Conservation (phyloP, 2,113 vertebrate species). For the Uropsilus gracilis region DNA sequence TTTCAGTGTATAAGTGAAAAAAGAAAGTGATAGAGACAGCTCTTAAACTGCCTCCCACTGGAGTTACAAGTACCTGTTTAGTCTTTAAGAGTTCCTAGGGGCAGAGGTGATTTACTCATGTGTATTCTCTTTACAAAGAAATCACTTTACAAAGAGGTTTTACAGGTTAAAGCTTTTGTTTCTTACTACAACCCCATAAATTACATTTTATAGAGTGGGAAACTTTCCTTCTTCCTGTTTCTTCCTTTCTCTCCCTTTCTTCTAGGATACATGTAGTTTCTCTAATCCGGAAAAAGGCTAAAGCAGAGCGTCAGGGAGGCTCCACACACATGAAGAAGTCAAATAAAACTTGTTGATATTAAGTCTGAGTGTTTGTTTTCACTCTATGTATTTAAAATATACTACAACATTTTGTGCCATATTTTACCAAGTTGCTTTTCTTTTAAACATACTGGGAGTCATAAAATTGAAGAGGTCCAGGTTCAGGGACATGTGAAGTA, state of each 20-base stretch:
- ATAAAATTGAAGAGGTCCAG: slow-evolving; percentile 21
- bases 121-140: background rate
- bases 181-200: background rate
- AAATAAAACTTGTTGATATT: slow-evolving; percentile 14
- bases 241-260: background rate
- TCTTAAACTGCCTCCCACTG: background rate
- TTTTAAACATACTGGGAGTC: slow-evolving; percentile 26
- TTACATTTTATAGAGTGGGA: slow-evolving; percentile 39
- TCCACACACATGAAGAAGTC: background rate
- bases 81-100: background rate
- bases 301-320: background rate
- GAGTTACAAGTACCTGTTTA: background rate
- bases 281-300: background rate
- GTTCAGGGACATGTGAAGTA: slow-evolving; percentile 30
- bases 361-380: background rate
- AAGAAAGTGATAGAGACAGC: background rate
- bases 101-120: background rate
- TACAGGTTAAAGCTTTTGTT: background rate
- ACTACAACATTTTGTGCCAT: background rate
- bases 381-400: slow-evolving; percentile 47
- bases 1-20: background rate
- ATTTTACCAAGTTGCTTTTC: slow-evolving; percentile 46
- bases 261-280: background rate
- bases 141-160: background rate
- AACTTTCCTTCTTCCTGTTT: background rate